Conservation (phyloP, 1,140 invertebrate genomes). For the Rhizoglyphus robini region DNA sequence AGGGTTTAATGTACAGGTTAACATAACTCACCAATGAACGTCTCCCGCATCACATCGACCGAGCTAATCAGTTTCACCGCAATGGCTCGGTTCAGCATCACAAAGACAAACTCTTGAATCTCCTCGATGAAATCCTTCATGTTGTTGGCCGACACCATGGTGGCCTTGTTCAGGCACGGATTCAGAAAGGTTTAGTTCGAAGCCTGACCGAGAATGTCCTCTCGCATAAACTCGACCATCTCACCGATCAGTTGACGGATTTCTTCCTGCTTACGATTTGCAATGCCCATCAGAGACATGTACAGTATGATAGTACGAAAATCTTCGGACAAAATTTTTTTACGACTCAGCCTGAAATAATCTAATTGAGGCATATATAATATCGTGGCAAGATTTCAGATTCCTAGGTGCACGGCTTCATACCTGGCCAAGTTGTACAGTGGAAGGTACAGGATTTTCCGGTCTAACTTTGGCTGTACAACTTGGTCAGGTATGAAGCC, state of each 20-base stretch:
- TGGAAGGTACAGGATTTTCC: no score
- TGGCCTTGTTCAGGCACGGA: conserved; percentile 28
- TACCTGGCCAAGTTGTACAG: no score
- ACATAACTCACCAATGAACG: conserved; percentile 45
- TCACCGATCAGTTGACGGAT: conserved; percentile 56
- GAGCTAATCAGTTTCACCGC: conserved; percentile 64
- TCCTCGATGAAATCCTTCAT: conserved; percentile 46
- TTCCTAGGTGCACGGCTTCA: no score
- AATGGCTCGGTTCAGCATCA: conserved; percentile 57
- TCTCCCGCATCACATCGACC: conserved; percentile 64
- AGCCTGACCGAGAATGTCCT: conserved; percentile 46
- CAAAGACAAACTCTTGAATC: conserved; percentile 60
- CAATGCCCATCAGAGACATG: conserved; percentile 50
- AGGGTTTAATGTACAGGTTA: not conserved
- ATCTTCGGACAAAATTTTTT: no score
- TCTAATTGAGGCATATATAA: no score
- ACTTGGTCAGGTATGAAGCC: no score
- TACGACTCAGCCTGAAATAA: no score
- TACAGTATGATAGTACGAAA: no score
- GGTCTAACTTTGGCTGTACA: no score
- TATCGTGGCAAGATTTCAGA: no score
- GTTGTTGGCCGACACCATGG: conserved; percentile 30
- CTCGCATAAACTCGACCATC: conserved; percentile 55
- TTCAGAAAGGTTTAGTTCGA: conserved; percentile 46
- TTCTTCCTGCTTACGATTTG: conserved; percentile 63